Evolutionary conservation across 2,888 invertebrate species (phyloP), one percentile per base, ranked within the genome.

Genomic region (Homarus gammarus): DNA sequence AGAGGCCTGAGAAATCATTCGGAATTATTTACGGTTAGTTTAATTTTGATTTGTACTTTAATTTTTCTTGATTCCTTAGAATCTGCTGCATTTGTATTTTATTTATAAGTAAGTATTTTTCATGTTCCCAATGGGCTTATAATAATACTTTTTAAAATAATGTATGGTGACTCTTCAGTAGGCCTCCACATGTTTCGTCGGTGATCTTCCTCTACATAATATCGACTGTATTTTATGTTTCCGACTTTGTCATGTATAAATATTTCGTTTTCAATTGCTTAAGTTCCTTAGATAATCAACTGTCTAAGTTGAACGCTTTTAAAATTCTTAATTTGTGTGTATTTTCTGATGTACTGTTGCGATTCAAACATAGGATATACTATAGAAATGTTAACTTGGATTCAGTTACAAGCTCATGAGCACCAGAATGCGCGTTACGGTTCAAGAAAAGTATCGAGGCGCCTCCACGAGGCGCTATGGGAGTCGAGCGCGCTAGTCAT

Each of bases 401-500:
- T 18, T 27, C 12, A 72, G 68, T 86, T 86, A 79, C 70, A 36
- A 70, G 68, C 44, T n/a, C 38, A 68, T 72, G 86, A 86, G 75
- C 86, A 38, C 31, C 33, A 33, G 49, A 85, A 44, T 79, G 61
- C 70, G 79, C 38, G 38, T 40, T n/a, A 31, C 68, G 44, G 27
- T 49, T 75, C 36, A 36, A 51, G 40, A 15, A 70, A 44, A 70
- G 82, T 44, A 70, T 82, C 70, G 70, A 27, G 51, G 49, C 70
- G 51, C 51, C 44, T 33, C 77, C 6, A 33, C 36, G 31, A 64
- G 31, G n/a, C n/a, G 78, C 27, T 86, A 56, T 70, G 56, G 70
- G 56, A 18, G 70, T n/a, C 33, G 78, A 31, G 31, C 8, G 44
- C 79, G 86, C 51, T 78, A 51, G 77, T 70, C 86, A 56, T 51